Evolutionary conservation across 1,140 invertebrate genomes (phyloP), one percentile per base, ranked within the genome.

Genomic region (Phenacoccus solenopsis): DNA sequence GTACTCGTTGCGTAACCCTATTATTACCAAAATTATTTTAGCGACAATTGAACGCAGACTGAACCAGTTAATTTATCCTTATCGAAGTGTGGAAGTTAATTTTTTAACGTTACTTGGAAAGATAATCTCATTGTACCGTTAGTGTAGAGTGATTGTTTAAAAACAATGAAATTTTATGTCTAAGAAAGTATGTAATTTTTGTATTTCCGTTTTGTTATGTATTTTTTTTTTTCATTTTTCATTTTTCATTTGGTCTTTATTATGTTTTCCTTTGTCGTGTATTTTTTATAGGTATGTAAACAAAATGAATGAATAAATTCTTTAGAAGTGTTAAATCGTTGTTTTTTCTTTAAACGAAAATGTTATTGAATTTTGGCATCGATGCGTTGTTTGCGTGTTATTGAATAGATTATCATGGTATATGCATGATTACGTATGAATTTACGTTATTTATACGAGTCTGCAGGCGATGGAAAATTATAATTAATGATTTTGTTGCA

Each of bases 111-210:
- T 49, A 49, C 20, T 49, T 49, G 38, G 38, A 49, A 49, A 49
- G 38, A 49, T 49, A 49, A 49, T n/a, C 38, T 49, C 38, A n/a
- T 16, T 49, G 38, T 49, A 9, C 38, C 38, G 38, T 49, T 49
- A 49, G 38, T 49, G 13, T 49, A n/a, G 13, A 9, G 38, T 49
- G 20, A 49, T 49, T 49, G 38, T 49, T 49, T 49, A n/a, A n/a
- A 49, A 49, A 49, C 38, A 49, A 49, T 49, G 38, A 49, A 49
- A 49, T 49, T 49, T 49, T 9, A 49, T n/a, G 20, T 49, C 38
- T 49, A 49, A 49, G 38, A 49, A 49, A 49, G 38, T n/a, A 49
- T 49, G 38, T 49, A 49, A 49, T 49, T 49, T 49, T 49, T 49
- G 38, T 49, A 49, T 49, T 49, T 49, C 38, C 38, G 38, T 49